Percentiles rank a stretch among this genome's conserved stretches.
Conservation (phyloP, 2,797 vertebrate genomes). For the Pipistrellus pipistrellus region DNA sequence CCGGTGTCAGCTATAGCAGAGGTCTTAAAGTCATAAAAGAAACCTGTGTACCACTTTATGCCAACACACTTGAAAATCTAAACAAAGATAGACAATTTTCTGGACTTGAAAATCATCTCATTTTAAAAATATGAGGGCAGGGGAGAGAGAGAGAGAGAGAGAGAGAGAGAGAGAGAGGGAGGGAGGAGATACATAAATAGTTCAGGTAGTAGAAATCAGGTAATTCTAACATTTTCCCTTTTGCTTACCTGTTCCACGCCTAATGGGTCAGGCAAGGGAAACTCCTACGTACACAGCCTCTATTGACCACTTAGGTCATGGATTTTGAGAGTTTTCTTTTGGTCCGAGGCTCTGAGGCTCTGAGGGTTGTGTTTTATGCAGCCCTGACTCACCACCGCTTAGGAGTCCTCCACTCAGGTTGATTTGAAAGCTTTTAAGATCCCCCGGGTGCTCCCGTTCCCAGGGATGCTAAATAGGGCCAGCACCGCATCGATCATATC, state of each 20-base stretch:
- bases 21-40: background rate
- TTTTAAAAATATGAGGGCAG: background rate
- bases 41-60: background rate
- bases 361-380: background rate
- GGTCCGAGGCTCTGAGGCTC: background rate
- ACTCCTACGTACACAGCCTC: background rate
- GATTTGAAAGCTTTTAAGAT: constrained; percentile 62
- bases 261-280: background rate
- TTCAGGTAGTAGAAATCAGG: background rate
- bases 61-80: background rate
- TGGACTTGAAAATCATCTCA: background rate
- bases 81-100: background rate
- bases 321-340: background rate
- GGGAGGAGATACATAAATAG: background rate
- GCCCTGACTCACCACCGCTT: background rate
- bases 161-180: rapidly evolving
- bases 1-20: background rate
- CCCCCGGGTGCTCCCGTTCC: background rate
- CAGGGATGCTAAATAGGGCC: background rate
- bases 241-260: background rate
- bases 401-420: background rate
- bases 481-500: background rate
- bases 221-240: background rate
- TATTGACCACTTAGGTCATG: background rate
- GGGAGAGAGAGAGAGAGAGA: too few species aligned